Percentiles rank a stretch among this genome's conserved stretches.
phyloP scores from a whole-genome alignment of 2,888 invertebrate species.

The Philaethria dido region DNA sequence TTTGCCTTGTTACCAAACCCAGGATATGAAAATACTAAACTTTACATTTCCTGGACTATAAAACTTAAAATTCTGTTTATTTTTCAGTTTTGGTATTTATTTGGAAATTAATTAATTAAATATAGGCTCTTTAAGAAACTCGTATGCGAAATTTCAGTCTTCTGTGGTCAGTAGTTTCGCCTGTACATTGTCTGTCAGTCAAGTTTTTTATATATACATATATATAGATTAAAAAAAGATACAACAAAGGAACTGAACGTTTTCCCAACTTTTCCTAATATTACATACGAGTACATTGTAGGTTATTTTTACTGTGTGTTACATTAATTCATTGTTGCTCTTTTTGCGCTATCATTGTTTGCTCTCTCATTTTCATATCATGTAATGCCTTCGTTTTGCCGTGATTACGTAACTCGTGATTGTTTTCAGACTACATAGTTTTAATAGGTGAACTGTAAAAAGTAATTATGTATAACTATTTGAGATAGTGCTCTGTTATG shows the following conservation, averaged over 20 bases:
- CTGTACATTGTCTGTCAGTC: too few relatives aligned
- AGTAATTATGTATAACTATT: neutral
- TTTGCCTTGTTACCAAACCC: too few relatives aligned
- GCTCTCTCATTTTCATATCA: slow-evolving; percentile 34
- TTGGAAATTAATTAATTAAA: too few relatives aligned
- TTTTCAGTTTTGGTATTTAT: too few relatives aligned
- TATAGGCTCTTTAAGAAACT: too few relatives aligned
- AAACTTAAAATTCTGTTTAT: too few relatives aligned
- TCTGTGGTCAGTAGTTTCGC: too few relatives aligned
- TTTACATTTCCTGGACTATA: too few relatives aligned
- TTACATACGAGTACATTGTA: neutral
- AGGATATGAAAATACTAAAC: too few relatives aligned
- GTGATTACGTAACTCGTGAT: slow-evolving; percentile 23
- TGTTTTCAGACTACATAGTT: slow-evolving; percentile 19
- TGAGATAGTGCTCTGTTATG: neutral
- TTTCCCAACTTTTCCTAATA: neutral
- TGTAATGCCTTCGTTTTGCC: slow-evolving; percentile 24
- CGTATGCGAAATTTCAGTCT: too few relatives aligned
- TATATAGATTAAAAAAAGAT: too few relatives aligned
- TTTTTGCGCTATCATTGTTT: slow-evolving; percentile 30
- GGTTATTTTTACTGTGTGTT: slow-evolving; percentile 14
- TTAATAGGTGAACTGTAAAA: slow-evolving; percentile 22
- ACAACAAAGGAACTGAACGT: neutral
- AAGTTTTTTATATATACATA: too few relatives aligned
- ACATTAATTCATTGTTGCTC: slow-evolving; percentile 31